Conservation (phyloP, 2,113 vertebrate genomes). For the Lasiurus borealis region DNA sequence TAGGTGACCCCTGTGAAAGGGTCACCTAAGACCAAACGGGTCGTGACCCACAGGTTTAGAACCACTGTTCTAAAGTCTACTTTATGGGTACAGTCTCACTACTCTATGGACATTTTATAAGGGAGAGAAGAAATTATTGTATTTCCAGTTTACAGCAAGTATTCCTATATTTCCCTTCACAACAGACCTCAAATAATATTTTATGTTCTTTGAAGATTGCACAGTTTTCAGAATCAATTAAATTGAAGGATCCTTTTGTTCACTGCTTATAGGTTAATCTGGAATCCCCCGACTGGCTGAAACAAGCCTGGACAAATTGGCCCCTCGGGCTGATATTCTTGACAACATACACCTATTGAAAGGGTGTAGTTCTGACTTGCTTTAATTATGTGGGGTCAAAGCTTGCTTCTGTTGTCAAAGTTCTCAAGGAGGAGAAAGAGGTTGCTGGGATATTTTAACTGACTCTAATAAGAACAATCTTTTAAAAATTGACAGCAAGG, state of each 20-base stretch:
- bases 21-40: too few species aligned
- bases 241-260: not conserved
- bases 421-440: not conserved
- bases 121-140: not conserved
- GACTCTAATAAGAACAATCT: not conserved
- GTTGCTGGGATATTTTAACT: not conserved
- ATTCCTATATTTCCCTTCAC: not conserved
- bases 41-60: too few species aligned
- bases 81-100: not conserved
- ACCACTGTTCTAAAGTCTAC: not conserved
- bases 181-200: not conserved
- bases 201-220: constrained; percentile 6
- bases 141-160: not conserved
- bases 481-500: not conserved
- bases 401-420: not conserved
- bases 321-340: not conserved
- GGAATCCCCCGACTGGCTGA: not conserved
- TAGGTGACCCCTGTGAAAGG: too few species aligned
- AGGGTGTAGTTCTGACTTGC: not conserved
- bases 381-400: not conserved
- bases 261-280: not conserved
- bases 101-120: not conserved
- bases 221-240: not conserved
- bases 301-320: not conserved
- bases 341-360: not conserved